Evolutionary conservation across 2,797 vertebrate genomes (phyloP), one percentile per base, ranked within the genome.

Genomic region (Champsocephalus gunnari): DNA sequence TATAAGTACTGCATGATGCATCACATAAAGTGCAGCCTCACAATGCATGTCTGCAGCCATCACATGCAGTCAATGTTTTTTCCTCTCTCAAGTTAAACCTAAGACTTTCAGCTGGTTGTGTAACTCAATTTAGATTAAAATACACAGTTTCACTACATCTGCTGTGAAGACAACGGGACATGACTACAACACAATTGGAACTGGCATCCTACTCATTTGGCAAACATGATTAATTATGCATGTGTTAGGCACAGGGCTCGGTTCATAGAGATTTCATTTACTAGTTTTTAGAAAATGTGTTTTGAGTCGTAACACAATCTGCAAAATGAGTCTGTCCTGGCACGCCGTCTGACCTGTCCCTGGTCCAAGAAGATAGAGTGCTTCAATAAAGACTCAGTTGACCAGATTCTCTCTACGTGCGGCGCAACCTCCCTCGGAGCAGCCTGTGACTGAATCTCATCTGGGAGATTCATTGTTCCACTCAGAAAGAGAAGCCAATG

Each of bases 401-500:
- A 85, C 74, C 80, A 75, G 62, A 88, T 75, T 83, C 77, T 79
- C 87, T 81, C 77, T 38, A 87, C 79, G 71, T 82, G 24, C 24
- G 82, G 84, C 83, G 75, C 73, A 71, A 10, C 57, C 81, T 88
- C 86, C 88, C 83, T 80, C 73, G 74, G 82, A 88, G 81, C 85
- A 53, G 76, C 76, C 68, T 83, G 77, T 66, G 78, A 73, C 80
- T 77, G 70, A 73, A 84, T 55, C 82, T 87, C 87, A 85, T 93
- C 87, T 88, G 77, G 66, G 80, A 92, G 88, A 92, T 86, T 92
- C 85, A 89, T 80, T 71, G 84, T 80, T 83, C 73, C 73, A 32
- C 79, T 88, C 66, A 54, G 57, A 61, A 12, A 66, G 60, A 66
- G 28, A 64, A 76, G 73, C 67, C 69, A 63, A 75, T 56, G 63